Evolutionary conservation across 2,888 invertebrate species (phyloP).

Genomic region (Laothoe populi): DNA sequence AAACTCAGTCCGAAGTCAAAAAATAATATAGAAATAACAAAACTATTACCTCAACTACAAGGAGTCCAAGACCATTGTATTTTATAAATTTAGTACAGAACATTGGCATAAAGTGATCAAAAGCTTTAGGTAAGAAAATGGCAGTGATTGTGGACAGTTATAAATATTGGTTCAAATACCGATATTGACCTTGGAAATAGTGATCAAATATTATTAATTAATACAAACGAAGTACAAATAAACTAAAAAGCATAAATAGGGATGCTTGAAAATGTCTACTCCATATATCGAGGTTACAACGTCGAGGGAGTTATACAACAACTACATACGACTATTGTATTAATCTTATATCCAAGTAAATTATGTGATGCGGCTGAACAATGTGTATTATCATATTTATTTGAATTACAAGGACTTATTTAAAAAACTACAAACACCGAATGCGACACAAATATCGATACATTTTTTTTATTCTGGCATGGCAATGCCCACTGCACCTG

Average conservation of each 20-base stretch:
- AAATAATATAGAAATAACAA: slow-evolving; percentile 13
- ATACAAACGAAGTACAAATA: not conserved
- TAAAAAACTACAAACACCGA: slow-evolving; percentile 1
- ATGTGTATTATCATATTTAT: not conserved
- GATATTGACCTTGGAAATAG: not conserved
- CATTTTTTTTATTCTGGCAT: too few species aligned
- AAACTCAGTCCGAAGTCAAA: slow-evolving; percentile 7
- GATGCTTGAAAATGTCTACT: not conserved
- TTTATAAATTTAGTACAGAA: slow-evolving; percentile 31
- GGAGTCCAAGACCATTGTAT: slow-evolving; percentile 55
- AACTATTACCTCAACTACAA: slow-evolving; percentile 33
- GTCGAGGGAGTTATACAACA: not conserved
- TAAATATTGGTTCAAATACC: not conserved
- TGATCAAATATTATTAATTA: not conserved
- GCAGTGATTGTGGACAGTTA: slow-evolving; percentile 39
- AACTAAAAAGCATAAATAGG: not conserved
- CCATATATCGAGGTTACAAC: slow-evolving; percentile 1
- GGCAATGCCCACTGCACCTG: too few species aligned
- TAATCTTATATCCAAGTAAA: not conserved
- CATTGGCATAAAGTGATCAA: slow-evolving; percentile 10
- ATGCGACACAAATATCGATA: not conserved
- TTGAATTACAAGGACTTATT: not conserved
- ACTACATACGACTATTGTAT: not conserved
- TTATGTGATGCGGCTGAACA: not conserved
- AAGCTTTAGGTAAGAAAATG: slow-evolving; percentile 32